Evolutionary conservation across 53 echinoderm and acorn worm species (phyloP).

Genomic region (Hippasteria phrygiana): DNA sequence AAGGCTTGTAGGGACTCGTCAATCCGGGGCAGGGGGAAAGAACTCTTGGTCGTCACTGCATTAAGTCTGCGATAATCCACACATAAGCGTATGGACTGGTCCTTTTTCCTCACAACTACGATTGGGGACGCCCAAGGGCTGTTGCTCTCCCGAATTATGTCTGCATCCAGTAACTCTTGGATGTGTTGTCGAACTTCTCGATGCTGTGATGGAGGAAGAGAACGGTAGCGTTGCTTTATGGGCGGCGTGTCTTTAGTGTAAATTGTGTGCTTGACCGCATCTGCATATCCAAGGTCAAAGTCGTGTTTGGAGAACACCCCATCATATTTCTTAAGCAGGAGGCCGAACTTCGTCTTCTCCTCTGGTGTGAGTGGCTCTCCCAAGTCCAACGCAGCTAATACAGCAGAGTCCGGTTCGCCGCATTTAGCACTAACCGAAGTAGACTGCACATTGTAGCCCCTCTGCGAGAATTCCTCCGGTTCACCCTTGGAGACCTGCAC

Average conservation of each 20-base stretch:
- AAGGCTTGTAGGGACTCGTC: conserved; percentile 60
- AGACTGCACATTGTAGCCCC: background rate
- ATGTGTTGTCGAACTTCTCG: conserved; percentile 26
- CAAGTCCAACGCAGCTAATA: background rate
- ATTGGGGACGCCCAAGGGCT: conserved; percentile 33
- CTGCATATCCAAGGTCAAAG: conserved; percentile 5
- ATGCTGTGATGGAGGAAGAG: conserved; percentile 33
- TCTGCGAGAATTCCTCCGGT: background rate
- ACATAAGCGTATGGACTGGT: conserved; percentile 28
- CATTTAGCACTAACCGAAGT: background rate
- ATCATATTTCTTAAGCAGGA: conserved; percentile 11
- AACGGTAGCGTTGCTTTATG: conserved; percentile 33
- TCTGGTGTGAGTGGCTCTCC: background rate
- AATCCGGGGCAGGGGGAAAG: conserved; percentile 56
- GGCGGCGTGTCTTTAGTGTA: conserved; percentile 7
- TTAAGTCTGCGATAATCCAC: conserved; percentile 32
- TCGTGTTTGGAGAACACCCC: conserved; percentile 20
- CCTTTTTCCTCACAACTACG: conserved; percentile 6
- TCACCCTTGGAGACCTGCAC: background rate
- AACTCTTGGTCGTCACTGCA: conserved; percentile 20
- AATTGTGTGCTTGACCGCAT: background rate
- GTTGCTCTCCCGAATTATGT: conserved; percentile 5
- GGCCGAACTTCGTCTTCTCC: background rate
- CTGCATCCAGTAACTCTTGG: conserved; percentile 25
- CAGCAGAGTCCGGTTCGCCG: background rate